A percentile compares a stretch with the other conserved stretches of the same genome.
phyloP scores from a whole-genome alignment of 53 echinoderm and acorn worm species.

The Antedon mediterranea region DNA sequence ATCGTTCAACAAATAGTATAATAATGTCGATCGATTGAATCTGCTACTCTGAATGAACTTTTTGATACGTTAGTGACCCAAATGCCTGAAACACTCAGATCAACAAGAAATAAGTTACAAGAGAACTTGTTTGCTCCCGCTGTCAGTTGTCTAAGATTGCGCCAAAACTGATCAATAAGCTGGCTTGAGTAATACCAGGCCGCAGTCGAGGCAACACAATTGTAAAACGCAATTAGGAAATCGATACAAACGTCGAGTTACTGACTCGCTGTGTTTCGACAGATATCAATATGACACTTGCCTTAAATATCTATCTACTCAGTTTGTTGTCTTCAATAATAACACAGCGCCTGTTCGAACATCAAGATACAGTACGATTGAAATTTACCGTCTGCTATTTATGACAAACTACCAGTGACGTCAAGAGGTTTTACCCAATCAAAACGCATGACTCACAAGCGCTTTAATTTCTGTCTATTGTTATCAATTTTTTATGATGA shows the following conservation, averaged over 20 bases:
- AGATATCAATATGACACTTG: not conserved
- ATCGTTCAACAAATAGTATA: not conserved
- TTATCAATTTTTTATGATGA: not conserved
- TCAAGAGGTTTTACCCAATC: not conserved
- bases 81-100: not conserved
- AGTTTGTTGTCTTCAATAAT: not conserved
- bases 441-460: not conserved
- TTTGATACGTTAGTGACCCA: not conserved
- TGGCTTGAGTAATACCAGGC: not conserved
- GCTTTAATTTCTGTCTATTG: not conserved
- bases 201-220: not conserved
- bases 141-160: not conserved
- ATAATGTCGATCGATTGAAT: not conserved
- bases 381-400: not conserved
- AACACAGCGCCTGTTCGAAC: not conserved
- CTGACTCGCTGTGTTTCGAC: not conserved
- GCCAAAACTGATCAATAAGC: not conserved
- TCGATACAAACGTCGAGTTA: not conserved
- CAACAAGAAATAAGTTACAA: not conserved
- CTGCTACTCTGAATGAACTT: not conserved
- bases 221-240: not conserved
- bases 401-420: not conserved
- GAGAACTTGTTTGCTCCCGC: not conserved
- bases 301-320: not conserved
- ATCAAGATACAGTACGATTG: not conserved